Evolutionary conservation across 2,888 invertebrate genomes (phyloP), one percentile per base, ranked within the genome.

Genomic region (Drosophila mimetica): DNA sequence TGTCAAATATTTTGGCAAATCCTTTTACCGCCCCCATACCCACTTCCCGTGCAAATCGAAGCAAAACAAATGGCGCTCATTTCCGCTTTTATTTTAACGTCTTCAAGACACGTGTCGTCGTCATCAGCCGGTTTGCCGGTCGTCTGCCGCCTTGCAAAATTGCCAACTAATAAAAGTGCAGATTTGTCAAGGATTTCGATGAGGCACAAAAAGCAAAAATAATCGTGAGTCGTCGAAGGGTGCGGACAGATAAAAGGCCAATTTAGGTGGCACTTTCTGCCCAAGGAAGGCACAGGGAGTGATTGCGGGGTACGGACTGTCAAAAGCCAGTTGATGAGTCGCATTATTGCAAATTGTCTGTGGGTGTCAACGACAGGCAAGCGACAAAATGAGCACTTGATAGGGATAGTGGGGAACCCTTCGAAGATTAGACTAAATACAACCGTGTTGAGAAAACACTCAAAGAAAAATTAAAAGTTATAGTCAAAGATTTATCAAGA

Each of bases 131-230:
- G 9, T 11, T 55, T 18, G 41, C 36, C 44, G 42, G 63, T 63
- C 64, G 64, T 14, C 52, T 63, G 64, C 64, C 44, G 20, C n/a
- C 41, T 30, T 22, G 46, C 32, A 60, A 64, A 75, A 72, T 74
- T 70, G 80, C 58, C 87, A 79, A 85, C 87, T 75, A 87, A 86
- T 87, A 87, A 86, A 86, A 81, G 44, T 72, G 80, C 60, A 76
- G 87, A 85, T 85, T 84, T 84, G 87, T 86, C 85, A 82, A 46
- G 66, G 80, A 78, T 72, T 77, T 66, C 36, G 51, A 54, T 54
- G 50, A 41, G 48, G 51, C 72, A 61, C 48, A 41, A 77, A 71
- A 52, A 57, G 48, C 61, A 69, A 57, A 67, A 70, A 37, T 57
- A 60, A 57, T 60, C 60, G 20, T 13, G 9, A 46, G 42, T 25